Percentiles rank a stretch among this genome's conserved stretches.
Evolutionary conservation across 1,140 invertebrate genomes (phyloP).

Genomic region (Apis cerana): DNA sequence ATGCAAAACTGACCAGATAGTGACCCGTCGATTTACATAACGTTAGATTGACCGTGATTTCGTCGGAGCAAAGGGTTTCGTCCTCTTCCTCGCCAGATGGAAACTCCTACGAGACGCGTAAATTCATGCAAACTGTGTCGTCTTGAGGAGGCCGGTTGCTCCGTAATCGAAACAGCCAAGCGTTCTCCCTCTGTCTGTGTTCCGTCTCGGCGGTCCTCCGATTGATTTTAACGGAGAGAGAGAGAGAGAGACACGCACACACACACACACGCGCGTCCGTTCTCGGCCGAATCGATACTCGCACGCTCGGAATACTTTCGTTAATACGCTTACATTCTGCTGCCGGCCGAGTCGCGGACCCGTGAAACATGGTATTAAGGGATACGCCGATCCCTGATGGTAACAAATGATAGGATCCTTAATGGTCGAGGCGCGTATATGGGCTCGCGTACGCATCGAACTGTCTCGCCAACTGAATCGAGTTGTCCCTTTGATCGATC

Average conservation of each 20-base stretch:
- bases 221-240: neutral
- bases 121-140: slow-evolving; percentile 65
- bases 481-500: slow-evolving; percentile 74
- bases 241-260: too few relatives aligned
- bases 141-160: slow-evolving; percentile 43
- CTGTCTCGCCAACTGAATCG: slow-evolving; percentile 56
- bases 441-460: slow-evolving; percentile 21
- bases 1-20: slow-evolving; percentile 80
- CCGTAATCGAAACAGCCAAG: slow-evolving; percentile 47
- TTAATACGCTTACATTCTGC: slow-evolving; percentile 72
- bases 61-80: slow-evolving; percentile 62
- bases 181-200: too few relatives aligned
- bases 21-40: slow-evolving; percentile 79
- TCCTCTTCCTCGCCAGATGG: slow-evolving; percentile 27
- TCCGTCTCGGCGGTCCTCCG: too few relatives aligned
- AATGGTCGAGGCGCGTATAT: slow-evolving; percentile 69
- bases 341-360: slow-evolving; percentile 64
- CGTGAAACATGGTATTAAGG: slow-evolving; percentile 76
- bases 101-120: slow-evolving; percentile 55
- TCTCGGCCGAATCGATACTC: slow-evolving; percentile 47
- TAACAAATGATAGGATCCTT: slow-evolving; percentile 76
- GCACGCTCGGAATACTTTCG: slow-evolving; percentile 64
- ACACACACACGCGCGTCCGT: too few relatives aligned
- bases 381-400: slow-evolving; percentile 70
- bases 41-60: slow-evolving; percentile 81